Evolutionary conservation across 2,888 invertebrate species (phyloP), one percentile per base, ranked within the genome.

Genomic region (Xanthia togata): DNA sequence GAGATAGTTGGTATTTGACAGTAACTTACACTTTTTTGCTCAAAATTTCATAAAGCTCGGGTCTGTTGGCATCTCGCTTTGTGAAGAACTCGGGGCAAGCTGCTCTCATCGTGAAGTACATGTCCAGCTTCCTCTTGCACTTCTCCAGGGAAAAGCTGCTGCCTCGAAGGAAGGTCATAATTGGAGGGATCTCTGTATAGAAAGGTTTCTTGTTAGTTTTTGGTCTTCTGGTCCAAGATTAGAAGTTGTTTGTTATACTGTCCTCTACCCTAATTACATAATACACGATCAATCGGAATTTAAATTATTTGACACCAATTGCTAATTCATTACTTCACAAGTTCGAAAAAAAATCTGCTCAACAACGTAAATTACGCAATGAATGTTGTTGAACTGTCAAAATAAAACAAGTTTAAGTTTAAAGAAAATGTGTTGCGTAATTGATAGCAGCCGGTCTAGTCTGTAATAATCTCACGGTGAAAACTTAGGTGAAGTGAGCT

Each of bases 31-130:
- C 97, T 91, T 97, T 95, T 75, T 97, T 97, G 5, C 85, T 84
- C 74, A 97, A 90, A 44, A 98, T 96, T 70, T 97, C 97, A 73
- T 96, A 95, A 23, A 98, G 92, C 83, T 98, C 98, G 0, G 97
- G 97, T 70, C 97, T 96, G 20, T 95, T 97, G 6, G 98, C 97
- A 89, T 98, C 98, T 68, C 98, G 97, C 87, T 98, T 97, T 62
- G 97, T 94, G 93, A 98, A 98, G 94, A 98, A 98, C 92, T 98
- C 98, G 0, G 98, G 98, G 65, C 98, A 97, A 2, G 98, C 98
- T 3, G 98, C 97, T 70, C 98, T 96, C 98, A 98, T 98, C 0
- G 98, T 98, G 93, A 98, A 98, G 94, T 98, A 98, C 98, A 98
- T 98, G 92, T 98, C 98, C 76, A 98, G 93, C 92, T 98, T 98